Evolutionary conservation across 2,888 invertebrate species (phyloP), one percentile per base, ranked within the genome.

Genomic region (Drosophila macrospina): DNA sequence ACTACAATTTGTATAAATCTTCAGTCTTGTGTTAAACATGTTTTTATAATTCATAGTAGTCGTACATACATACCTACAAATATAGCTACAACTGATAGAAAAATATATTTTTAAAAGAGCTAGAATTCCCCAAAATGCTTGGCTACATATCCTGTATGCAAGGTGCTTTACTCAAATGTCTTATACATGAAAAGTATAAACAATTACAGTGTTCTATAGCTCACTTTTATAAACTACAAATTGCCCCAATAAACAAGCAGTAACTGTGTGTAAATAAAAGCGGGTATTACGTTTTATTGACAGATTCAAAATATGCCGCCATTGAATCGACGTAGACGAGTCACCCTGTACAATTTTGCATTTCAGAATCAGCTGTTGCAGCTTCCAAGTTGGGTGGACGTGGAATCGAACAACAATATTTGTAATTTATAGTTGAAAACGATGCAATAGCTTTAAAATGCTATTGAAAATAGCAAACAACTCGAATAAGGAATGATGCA

Each of bases 21-120:
- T 78, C 72, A 87, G 86, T 89, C 73, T 52, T 65, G 55, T 84
- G 80, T 85, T 88, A 72, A 52, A 64, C 60, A 77, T 77, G 65
- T 77, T 83, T 80, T 69, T 86, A 67, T 72, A 63, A 69, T 78
- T 80, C 68, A 39, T 72, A 54, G 39, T 74, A 67, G 45, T 2
- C 47, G 59, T 77, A 47, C 41, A 51, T 26, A 41, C 32, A 63
- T 34, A 54, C 15, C 55, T 39, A 26, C 15, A 61, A 36, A 36
- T 37, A 54, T 42, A 54, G 26, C 34, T 20, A 54, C n/a, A 36
- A 34, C 32, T 52, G 16, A 16, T 56, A 41, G 32, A 42, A 6
- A 36, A 15, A 45, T 24, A 37, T 42, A 34, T 57, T 55, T 36
- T 16, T 16, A 36, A 52, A 56, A 32, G 26, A 15, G 8, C 16